These are phyloP conservation scores for Nesidiocoris tenuis DNA, from an alignment of 2,888 invertebrate species.

Conservation along the genomic window DNA sequence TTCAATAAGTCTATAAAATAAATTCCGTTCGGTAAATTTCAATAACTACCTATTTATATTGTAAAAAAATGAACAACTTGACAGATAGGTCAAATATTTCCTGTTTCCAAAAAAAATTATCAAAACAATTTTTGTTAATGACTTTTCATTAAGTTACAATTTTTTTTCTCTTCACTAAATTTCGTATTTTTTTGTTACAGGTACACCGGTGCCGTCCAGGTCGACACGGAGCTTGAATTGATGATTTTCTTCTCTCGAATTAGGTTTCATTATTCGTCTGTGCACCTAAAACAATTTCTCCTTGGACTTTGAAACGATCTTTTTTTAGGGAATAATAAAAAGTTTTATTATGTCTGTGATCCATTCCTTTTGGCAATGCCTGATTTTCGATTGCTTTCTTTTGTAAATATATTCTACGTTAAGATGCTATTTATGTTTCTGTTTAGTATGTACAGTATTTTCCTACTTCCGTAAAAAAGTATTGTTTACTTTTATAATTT, in stretches of 20 bases:
- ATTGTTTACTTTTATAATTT: neutral
- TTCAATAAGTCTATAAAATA: too few species aligned
- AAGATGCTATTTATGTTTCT: neutral
- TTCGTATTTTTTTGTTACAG: conserved; percentile 13
- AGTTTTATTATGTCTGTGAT: conserved; percentile 32
- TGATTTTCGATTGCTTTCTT: conserved; percentile 22
- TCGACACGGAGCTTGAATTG: conserved; percentile 34
- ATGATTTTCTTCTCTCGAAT: conserved; percentile 13
- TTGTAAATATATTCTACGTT: neutral
- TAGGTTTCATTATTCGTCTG: conserved; percentile 17
- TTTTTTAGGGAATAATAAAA: conserved; percentile 21
- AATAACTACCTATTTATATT: too few species aligned
- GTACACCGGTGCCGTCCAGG: conserved; percentile 24
- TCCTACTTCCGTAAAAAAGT: neutral
- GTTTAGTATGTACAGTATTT: neutral
- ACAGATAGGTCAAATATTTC: too few species aligned
- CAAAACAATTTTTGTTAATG: too few species aligned
- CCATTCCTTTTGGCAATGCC: conserved; percentile 19
- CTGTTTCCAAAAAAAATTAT: too few species aligned
- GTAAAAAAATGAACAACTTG: too few species aligned
- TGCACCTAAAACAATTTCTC: too few species aligned
- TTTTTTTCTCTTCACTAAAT: too few species aligned
- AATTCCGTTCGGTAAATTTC: too few species aligned
- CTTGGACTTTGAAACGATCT: neutral
- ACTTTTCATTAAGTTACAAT: too few species aligned